A percentile compares a stretch with the other conserved stretches of the same genome.
These are phyloP conservation scores for Rhynchomys soricoides DNA, from an alignment of 2,113 vertebrate species.

Conservation along the genomic window DNA sequence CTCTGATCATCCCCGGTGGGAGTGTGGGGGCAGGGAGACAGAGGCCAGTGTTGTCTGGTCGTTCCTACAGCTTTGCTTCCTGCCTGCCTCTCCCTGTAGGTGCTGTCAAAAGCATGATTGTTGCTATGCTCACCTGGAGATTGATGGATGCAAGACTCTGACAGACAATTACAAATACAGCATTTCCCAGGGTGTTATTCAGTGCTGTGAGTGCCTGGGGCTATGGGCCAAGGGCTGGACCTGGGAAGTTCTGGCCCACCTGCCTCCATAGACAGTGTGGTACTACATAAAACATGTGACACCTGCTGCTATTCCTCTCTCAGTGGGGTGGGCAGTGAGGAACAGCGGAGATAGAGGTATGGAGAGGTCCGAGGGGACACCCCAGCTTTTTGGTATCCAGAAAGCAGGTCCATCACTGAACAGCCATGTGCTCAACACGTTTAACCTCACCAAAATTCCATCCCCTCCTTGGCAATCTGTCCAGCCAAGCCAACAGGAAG, in stretches of 20 bases:
- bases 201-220: conserved; percentile 67
- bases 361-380: not conserved
- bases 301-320: not conserved
- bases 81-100: conserved; percentile 4
- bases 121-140: not conserved
- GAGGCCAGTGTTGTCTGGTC: not conserved
- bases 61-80: not conserved
- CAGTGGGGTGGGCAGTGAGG: too few relatives aligned
- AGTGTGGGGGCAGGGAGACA: rapidly evolving
- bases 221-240: not conserved
- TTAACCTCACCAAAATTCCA: not conserved
- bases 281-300: not conserved
- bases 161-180: conserved; percentile 32
- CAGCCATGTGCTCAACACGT: not conserved
- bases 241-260: not conserved
- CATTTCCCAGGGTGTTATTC: not conserved
- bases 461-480: not conserved
- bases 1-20: not conserved
- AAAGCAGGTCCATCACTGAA: not conserved
- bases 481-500: not conserved
- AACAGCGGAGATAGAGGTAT: not conserved
- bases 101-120: conserved; percentile 72
- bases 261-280: not conserved
- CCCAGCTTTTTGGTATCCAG: not conserved
- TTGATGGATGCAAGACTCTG: rapidly evolving